Evolutionary conservation across 2,888 invertebrate genomes (phyloP), one percentile per base, ranked within the genome.

Genomic region (Gymnoscelis rufifasciata): DNA sequence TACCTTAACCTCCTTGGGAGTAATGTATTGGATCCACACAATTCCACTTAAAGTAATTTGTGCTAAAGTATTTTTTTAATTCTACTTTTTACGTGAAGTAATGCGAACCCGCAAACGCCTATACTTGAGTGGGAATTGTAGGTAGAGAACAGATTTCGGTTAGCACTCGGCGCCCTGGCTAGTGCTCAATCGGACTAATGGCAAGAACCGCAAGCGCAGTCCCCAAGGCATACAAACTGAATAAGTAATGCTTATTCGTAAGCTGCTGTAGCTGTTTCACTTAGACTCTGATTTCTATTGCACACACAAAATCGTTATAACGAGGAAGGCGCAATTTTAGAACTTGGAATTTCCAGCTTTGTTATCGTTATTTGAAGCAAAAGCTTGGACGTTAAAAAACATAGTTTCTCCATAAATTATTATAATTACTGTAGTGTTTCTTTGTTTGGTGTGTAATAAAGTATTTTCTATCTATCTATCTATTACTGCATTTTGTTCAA

Each of bases 121-220:
- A n/a, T n/a, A n/a, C n/a, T n/a, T n/a, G n/a, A n/a, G n/a, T 10
- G 10, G 8, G 7, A 26, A 19, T 28, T 59, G 54, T 57, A 56
- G 52, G 38, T 52, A 51, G 50, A 26, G 19, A 55, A 54, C 52
- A 59, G 47, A 55, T 48, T 37, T 47, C 56, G 57, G 46, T 38
- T 10, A 43, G 47, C 35, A 38, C 43, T 59, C 28, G 68, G 64
- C 31, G 31, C 7, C 29, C 52, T 61, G 67, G 62, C 64, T 41
- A 71, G 74, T 71, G 65, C 77, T 83, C 83, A 83, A 83, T 83
- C 71, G 82, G 64, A 60, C 83, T 84, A 86, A 86, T 84, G 81
- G 84, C 71, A 71, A 72, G 70, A 82, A 82, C 83, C 84, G 74
- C 84, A 83, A 79, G 75, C 75, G 72, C 74, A 76, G 70, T 75